These are phyloP conservation scores for Corvus hawaiiensis DNA, from an alignment of 2,113 vertebrate species.

Conservation along the genomic window DNA sequence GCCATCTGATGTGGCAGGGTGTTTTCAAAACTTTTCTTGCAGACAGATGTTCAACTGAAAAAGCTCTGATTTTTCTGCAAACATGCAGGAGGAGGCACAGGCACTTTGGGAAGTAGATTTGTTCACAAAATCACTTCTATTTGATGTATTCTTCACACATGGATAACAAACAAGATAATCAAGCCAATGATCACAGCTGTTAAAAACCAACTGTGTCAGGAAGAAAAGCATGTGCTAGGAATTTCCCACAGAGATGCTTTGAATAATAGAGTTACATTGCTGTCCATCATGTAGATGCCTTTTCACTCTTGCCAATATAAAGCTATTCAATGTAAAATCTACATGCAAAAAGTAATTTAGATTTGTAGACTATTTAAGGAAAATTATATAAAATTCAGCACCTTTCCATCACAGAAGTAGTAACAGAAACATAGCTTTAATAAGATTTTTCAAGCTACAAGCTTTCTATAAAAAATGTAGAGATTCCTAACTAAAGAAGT, in stretches of 20 bases:
- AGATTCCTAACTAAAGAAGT: neutral
- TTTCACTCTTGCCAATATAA: neutral
- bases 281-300: neutral
- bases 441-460: neutral
- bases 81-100: neutral
- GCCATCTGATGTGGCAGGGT: neutral
- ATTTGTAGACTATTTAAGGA: neutral
- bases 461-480: neutral
- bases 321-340: neutral
- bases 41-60: conserved; percentile 19
- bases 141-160: neutral
- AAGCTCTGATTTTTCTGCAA: conserved; percentile 31
- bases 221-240: neutral
- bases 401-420: neutral
- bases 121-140: conserved; percentile 13
- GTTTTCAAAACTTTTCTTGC: neutral
- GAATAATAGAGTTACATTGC: neutral
- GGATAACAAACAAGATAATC: conserved; percentile 13
- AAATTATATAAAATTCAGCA: neutral
- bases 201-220: conserved; percentile 3
- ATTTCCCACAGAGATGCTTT: conserved; percentile 6
- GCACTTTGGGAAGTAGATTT: neutral
- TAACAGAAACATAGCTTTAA: neutral
- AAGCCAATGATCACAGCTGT: neutral
- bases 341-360: neutral